Evolutionary conservation across 2,888 invertebrate genomes (phyloP).

Genomic region (Pachydiplax longipennis): DNA sequence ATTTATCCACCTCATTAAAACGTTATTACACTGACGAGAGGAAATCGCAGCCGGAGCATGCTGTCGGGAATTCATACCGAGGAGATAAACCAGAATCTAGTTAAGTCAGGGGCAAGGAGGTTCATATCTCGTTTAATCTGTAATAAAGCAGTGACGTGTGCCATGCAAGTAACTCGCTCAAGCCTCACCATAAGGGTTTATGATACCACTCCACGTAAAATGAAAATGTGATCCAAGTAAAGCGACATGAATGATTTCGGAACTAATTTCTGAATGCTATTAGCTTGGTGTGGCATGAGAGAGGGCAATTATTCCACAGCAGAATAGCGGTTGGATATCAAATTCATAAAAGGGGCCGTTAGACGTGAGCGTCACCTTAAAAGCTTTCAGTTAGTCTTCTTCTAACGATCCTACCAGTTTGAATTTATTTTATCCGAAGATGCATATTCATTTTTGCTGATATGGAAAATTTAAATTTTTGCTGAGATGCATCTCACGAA

Average conservation of each 20-base stretch:
- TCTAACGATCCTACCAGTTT: not conserved
- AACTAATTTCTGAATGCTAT: not conserved
- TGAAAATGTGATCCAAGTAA: not conserved
- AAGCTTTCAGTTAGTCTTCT: not conserved
- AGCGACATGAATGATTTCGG: not conserved
- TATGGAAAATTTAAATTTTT: too few relatives aligned
- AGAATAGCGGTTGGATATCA: not conserved
- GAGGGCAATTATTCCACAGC: not conserved
- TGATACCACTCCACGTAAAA: too few relatives aligned
- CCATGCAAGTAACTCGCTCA: not conserved
- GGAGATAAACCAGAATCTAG: too few relatives aligned
- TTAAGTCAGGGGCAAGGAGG: too few relatives aligned
- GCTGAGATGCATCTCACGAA: too few relatives aligned
- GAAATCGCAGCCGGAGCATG: too few relatives aligned
- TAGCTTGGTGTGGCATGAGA: not conserved
- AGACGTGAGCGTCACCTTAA: not conserved
- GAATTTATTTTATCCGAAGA: not conserved
- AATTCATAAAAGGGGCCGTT: not conserved
- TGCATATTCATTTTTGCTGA: not conserved
- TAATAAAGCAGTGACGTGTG: too few relatives aligned
- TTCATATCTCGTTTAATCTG: too few relatives aligned
- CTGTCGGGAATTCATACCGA: too few relatives aligned
- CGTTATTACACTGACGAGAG: too few relatives aligned
- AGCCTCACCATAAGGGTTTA: too few relatives aligned
- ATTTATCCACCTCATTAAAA: too few relatives aligned